phyloP scores from a whole-genome alignment of 2,888 invertebrate species.

The Xylocampa areola region DNA sequence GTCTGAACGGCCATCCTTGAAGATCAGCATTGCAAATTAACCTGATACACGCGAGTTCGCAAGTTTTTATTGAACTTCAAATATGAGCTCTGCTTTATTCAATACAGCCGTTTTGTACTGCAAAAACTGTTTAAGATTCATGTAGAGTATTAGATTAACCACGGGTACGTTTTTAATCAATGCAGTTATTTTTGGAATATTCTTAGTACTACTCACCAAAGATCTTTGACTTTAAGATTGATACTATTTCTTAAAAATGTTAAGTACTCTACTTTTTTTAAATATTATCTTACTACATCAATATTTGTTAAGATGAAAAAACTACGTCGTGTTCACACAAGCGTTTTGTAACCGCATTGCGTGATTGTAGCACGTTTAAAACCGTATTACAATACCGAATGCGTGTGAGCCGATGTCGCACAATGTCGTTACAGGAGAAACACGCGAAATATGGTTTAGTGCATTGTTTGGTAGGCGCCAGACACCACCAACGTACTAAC shows the following conservation, averaged over 20 bases:
- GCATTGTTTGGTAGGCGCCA: not conserved
- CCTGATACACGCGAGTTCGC: conserved; percentile 22
- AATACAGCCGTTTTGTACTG: conserved; percentile 6
- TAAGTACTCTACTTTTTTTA: not conserved
- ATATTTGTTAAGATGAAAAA: conserved; percentile 24
- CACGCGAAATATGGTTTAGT: conserved; percentile 19
- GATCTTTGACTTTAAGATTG: no score
- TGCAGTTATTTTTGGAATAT: no score
- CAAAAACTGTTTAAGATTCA: conserved; percentile 9
- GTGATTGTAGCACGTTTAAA: conserved; percentile 22
- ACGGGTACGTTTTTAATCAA: no score
- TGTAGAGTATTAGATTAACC: no score
- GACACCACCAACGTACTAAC: not conserved
- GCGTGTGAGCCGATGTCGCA: conserved; percentile 23
- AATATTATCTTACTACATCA: not conserved
- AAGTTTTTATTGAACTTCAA: conserved; percentile 29
- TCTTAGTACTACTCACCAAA: no score
- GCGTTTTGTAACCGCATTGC: conserved; percentile 37
- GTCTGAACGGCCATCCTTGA: conserved; percentile 29
- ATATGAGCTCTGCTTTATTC: conserved; percentile 29
- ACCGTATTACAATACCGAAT: conserved; percentile 20
- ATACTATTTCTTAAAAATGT: not conserved
- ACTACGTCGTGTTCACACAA: conserved; percentile 14
- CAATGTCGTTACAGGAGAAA: conserved; percentile 3
- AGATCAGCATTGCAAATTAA: conserved; percentile 38